A percentile compares a stretch with the other conserved stretches of the same genome.
Conservation (phyloP, 1,140 invertebrate species). For the Apis dorsata region DNA sequence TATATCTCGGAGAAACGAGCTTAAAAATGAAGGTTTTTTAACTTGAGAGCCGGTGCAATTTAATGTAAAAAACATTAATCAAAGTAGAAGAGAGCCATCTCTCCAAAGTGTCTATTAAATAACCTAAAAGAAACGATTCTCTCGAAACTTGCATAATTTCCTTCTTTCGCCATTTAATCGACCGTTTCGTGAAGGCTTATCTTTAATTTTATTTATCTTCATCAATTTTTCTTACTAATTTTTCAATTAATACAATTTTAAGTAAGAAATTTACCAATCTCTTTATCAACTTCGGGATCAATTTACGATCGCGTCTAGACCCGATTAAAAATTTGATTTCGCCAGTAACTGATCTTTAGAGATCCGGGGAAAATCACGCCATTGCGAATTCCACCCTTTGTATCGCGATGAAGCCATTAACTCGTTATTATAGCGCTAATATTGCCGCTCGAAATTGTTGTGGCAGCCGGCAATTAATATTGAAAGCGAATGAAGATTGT, state of each 20-base stretch:
- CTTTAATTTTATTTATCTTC: slow-evolving; percentile 52
- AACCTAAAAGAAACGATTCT: slow-evolving; percentile 51
- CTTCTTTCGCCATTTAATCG: slow-evolving; percentile 4
- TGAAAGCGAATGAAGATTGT: not conserved
- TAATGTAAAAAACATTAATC: slow-evolving; percentile 54
- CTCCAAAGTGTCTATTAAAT: slow-evolving; percentile 50
- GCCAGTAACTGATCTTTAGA: not conserved
- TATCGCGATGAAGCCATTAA: not conserved
- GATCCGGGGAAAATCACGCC: no score
- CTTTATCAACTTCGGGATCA: slow-evolving; percentile 1
- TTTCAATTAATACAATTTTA: slow-evolving; percentile 28
- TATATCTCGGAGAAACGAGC: not conserved
- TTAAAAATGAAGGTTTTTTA: slow-evolving; percentile 19
- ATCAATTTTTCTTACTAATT: slow-evolving; percentile 18
- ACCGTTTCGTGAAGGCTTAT: not conserved
- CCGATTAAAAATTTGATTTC: not conserved
- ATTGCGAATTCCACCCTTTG: no score
- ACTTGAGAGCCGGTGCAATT: slow-evolving; percentile 33
- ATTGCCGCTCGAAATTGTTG: not conserved
- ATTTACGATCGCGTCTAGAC: not conserved
- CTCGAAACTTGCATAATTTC: slow-evolving; percentile 47
- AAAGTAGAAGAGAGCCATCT: slow-evolving; percentile 25
- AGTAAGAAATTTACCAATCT: slow-evolving; percentile 3
- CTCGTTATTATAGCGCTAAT: not conserved
- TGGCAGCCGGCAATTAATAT: not conserved